Percentiles rank a stretch among this genome's conserved stretches.
Conservation (phyloP, 2,797 vertebrate genomes). For the Gorsachius magnificus region DNA sequence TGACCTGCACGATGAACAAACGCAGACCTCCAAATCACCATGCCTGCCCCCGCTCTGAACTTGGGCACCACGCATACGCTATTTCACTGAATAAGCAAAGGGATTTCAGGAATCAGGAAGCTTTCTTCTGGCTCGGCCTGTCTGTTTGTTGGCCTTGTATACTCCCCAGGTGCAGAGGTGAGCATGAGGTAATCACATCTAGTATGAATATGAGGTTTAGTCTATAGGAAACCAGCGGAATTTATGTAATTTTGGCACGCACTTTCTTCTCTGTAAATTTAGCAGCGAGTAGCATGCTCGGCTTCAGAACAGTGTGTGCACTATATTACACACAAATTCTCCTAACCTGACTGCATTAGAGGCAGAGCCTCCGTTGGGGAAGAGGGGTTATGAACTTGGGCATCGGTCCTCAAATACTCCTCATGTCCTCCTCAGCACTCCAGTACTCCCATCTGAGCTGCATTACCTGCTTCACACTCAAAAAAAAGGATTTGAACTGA, state of each 20-base stretch:
- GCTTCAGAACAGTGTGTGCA: not conserved
- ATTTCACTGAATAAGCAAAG: not conserved
- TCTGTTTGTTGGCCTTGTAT: slow-evolving; percentile 40
- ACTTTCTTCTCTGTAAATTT: not conserved
- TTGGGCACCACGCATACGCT: fast-evolving
- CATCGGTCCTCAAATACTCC: not conserved
- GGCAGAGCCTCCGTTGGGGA: not conserved
- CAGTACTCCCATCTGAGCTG: not conserved
- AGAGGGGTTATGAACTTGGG: not conserved
- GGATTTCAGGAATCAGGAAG: not conserved
- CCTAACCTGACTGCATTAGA: not conserved
- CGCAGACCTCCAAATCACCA: fast-evolving
- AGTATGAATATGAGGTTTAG: slow-evolving; percentile 59
- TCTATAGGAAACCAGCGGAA: slow-evolving; percentile 58
- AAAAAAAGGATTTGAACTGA: not conserved
- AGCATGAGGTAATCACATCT: slow-evolving; percentile 67
- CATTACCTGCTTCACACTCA: not conserved
- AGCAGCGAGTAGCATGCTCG: not conserved
- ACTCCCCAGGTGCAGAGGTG: slow-evolving; percentile 70
- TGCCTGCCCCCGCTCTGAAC: not conserved
- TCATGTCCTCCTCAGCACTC: not conserved
- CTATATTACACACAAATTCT: not conserved
- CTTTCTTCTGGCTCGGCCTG: not conserved
- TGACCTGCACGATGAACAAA: not conserved
- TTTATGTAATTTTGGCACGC: slow-evolving; percentile 65